Base-by-base conservation (phyloP, 2,888 invertebrate species). In the Steinernema scapterisci region DNA sequence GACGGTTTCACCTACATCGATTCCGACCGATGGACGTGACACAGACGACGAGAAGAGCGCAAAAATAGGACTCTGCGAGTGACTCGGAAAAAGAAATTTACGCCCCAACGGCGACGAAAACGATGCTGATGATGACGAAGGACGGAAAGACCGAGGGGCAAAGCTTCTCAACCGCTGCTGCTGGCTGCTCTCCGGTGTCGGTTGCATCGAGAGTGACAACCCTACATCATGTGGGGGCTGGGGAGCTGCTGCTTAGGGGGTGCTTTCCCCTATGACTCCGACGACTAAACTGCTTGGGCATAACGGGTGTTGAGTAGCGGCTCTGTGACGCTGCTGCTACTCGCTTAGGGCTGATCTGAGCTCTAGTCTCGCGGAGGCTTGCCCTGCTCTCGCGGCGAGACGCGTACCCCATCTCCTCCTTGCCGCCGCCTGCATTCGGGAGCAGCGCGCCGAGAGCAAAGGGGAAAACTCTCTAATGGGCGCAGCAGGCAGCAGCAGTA, bases 61-160 rank as follows among this genome's bases (percentile, higher is more conserved):
- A 63, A 27, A 63, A 63, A 63, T 63, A 63, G 63, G 63, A 63
- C 63, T n/a, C n/a, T 63, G 63, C 63, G 63, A 63, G 63, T 25
- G 31, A 31, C 63, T 63, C 63, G 63, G 31, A 63, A 63, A 63
- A 63, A 63, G 63, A 63, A 63, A 63, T 63, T 63, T 27, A 63
- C 63, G 63, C 63, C 63, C 38, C 54, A 23, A 21, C 54, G 54
- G 54, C 54, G 54, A 54, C 54, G 54, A n/a, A n/a, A n/a, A n/a
- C n/a, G n/a, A n/a, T n/a, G n/a, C n/a, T n/a, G 9, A 38, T 9
- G 38, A 9, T 9, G 38, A 38, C 38, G 38, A 38, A 38, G 38
- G 63, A 63, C 63, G 27, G 63, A 54, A 7, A 21, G 11, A 25
- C 23, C 31, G 63, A 63, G 63, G n/a, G 31, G 63, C 38, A 63